Evolutionary conservation across 2,113 vertebrate genomes (phyloP).

Genomic region (Archilochus colubris): DNA sequence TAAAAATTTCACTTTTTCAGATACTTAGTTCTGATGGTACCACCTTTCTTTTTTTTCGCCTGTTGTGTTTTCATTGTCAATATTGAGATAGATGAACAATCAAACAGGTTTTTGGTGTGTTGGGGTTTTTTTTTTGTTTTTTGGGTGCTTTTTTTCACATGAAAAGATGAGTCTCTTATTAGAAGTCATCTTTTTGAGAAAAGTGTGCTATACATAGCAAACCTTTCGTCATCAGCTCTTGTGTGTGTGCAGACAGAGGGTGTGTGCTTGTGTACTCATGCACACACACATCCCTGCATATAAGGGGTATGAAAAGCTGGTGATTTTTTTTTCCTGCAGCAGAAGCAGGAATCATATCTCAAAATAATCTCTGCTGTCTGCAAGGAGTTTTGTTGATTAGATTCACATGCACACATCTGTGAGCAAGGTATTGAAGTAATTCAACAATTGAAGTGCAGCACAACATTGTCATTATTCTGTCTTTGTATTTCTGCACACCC

Average conservation of each 20-base stretch:
- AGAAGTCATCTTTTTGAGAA: background rate
- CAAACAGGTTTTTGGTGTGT: background rate
- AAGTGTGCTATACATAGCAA: background rate
- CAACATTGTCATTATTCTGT: conserved; percentile 28
- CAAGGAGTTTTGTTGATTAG: conserved; percentile 16
- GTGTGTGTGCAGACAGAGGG: rapidly evolving
- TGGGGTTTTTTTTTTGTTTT: too few relatives aligned
- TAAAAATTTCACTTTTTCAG: background rate
- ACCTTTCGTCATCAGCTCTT: background rate
- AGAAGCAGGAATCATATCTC: conserved; percentile 7
- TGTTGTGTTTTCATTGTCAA: background rate
- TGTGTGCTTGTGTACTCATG: rapidly evolving
- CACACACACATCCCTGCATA: background rate
- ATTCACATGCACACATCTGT: conserved; percentile 40
- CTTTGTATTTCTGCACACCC: background rate
- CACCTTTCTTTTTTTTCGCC: background rate
- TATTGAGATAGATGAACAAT: background rate
- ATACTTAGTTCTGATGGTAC: background rate
- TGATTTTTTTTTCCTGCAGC: background rate
- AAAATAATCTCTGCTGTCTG: conserved; percentile 33
- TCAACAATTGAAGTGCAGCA: conserved; percentile 41
- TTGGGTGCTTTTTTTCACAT: background rate
- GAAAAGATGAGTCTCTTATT: background rate
- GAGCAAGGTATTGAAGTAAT: conserved; percentile 59
- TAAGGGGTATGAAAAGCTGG: background rate